Conservation (phyloP, 2,113 vertebrate species). For the Cyprinodon tularosa region DNA sequence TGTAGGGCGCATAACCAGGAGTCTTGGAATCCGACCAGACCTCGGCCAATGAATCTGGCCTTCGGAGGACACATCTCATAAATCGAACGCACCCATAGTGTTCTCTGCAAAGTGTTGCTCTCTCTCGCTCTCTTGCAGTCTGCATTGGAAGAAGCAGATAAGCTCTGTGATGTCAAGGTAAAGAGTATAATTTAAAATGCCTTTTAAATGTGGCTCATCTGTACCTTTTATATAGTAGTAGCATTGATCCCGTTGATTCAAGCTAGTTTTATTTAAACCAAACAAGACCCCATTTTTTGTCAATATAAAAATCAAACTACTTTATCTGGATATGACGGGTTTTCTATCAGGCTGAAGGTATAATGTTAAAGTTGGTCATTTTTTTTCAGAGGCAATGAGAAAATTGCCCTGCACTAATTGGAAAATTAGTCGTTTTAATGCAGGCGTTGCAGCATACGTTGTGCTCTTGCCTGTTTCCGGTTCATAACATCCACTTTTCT, state of each 20-base stretch:
- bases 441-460: neutral
- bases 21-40: no score
- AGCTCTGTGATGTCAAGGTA: neutral
- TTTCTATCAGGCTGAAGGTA: neutral
- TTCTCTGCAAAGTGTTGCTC: neutral
- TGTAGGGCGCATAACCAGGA: no score
- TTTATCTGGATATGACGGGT: neutral
- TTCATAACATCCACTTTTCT: conserved; percentile 2
- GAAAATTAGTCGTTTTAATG: no score
- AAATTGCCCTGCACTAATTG: no score
- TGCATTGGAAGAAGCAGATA: neutral
- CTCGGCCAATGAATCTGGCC: no score
- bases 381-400: neutral
- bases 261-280: neutral
- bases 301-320: neutral
- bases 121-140: neutral
- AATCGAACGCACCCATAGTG: no score
- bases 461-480: conserved; percentile 3
- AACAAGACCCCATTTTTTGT: no score
- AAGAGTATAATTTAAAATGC: neutral
- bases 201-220: neutral
- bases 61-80: no score
- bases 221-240: no score
- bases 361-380: neutral
- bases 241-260: neutral